Evolutionary conservation across 1,140 invertebrate species (phyloP), one percentile per base, ranked within the genome.

Genomic region (Atta colombica): DNA sequence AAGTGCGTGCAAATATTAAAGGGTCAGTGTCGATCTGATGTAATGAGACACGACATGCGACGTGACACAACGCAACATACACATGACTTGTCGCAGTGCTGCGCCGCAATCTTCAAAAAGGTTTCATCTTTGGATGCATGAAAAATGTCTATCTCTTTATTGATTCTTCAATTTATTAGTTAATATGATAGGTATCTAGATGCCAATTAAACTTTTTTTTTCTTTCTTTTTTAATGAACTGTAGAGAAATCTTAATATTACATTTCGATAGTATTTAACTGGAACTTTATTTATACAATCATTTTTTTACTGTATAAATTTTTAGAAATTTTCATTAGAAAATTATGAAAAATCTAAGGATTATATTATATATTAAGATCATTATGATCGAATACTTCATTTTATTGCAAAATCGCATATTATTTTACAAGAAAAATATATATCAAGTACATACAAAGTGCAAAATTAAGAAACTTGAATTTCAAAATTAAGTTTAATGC

Each of bases 21-120:
- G 68, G 66, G 18, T 82, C 18, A 82, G 55, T 61, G 55, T 84
- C 80, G 69, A 61, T 3, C 6, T n/a, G 35, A 60, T 3, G n/a
- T 8, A 1, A 60, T 16, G 51, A 18, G 16, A 49, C 18, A 39
- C 45, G 3, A 35, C 18, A 35, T n/a, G 21, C 1, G 28, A 28
- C 28, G 28, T 28, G 28, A 28, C 28, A 28, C 28, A 28, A 60
- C 16, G 10, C 28, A 28, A 60, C 16, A 6, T 21, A 21, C 16
- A n/a, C 12, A 31, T 16, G 10, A 21, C 16, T 25, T 28, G 49
- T 69, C 49, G 14, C 7, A 14, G n/a, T n/a, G 72, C 25, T 51
- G 45, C 7, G 71, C 49, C 75, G 45, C 8, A 14, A 55, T 21
- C 49, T 21, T 53, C 7, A 69, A 7, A 78, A 71, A 72, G 4